Evolutionary conservation across 2,888 invertebrate species (phyloP).

Genomic region (Branchipolynoe longqiensis): DNA sequence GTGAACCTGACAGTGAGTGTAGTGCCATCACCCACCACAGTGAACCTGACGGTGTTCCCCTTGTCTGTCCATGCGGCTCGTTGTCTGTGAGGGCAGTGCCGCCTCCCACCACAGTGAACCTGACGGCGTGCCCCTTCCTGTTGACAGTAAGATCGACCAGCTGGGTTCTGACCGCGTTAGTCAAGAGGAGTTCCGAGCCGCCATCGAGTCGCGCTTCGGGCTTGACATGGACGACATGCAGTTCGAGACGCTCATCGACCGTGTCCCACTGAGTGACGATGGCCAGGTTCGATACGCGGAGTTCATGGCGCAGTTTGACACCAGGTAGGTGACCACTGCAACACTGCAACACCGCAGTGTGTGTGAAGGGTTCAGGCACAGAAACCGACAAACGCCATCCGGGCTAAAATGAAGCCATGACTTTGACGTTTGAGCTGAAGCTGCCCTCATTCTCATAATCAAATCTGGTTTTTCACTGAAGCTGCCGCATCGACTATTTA

Average conservation of each 20-base stretch:
- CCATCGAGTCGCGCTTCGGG: constrained; percentile 79
- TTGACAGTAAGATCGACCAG: constrained; percentile 81
- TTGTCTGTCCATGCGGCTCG: too few relatives aligned
- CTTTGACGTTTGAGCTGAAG: background rate
- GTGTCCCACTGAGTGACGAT: constrained; percentile 79
- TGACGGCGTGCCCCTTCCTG: too few relatives aligned
- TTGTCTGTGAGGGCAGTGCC: too few relatives aligned
- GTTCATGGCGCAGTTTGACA: constrained; percentile 81
- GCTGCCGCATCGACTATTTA: background rate
- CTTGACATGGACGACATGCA: constrained; percentile 78
- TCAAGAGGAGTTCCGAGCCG: constrained; percentile 81
- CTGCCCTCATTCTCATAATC: background rate
- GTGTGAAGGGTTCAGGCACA: too few relatives aligned
- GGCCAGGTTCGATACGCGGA: constrained; percentile 79
- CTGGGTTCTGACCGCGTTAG: constrained; percentile 76
- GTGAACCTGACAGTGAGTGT: too few relatives aligned
- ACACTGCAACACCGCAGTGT: too few relatives aligned
- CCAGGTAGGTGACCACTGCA: constrained; percentile 72
- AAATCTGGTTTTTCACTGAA: background rate
- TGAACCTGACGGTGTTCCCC: too few relatives aligned
- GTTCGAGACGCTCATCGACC: constrained; percentile 78
- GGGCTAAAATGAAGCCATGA: too few relatives aligned
- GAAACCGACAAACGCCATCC: too few relatives aligned
- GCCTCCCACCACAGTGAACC: too few relatives aligned
- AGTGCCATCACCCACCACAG: too few relatives aligned